Evolutionary conservation across 1,140 invertebrate genomes (phyloP).

Genomic region (Elymnias hypermnestra): DNA sequence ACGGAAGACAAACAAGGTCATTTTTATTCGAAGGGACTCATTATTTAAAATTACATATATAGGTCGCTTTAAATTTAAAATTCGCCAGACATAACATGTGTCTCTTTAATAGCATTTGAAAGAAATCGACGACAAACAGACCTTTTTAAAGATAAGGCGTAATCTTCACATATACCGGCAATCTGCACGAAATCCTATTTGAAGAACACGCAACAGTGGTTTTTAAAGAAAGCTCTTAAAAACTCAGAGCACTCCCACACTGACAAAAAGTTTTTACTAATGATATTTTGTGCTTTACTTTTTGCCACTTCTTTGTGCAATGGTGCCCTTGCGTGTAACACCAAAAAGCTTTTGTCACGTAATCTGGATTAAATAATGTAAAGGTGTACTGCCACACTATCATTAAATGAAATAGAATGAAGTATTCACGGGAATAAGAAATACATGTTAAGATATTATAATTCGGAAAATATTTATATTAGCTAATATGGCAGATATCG

Average conservation of each 20-base stretch:
- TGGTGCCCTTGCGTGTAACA: constrained; percentile 36
- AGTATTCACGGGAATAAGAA: not conserved
- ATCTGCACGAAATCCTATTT: constrained; percentile 67
- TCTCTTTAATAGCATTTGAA: constrained; percentile 54
- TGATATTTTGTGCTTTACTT: constrained; percentile 44
- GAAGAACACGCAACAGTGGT: constrained; percentile 64
- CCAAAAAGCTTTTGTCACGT: constrained; percentile 33
- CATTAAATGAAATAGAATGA: not conserved
- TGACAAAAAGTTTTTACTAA: constrained; percentile 50
- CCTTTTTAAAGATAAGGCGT: constrained; percentile 61
- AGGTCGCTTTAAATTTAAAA: too few relatives aligned
- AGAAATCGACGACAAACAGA: constrained; percentile 46
- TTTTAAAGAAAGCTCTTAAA: constrained; percentile 56
- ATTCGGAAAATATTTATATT: too few relatives aligned
- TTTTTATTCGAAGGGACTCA: too few relatives aligned
- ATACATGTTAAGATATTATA: too few relatives aligned
- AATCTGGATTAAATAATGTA: constrained; percentile 32
- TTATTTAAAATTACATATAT: too few relatives aligned
- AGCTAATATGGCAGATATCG: too few relatives aligned
- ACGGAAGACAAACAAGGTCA: too few relatives aligned
- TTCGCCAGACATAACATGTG: constrained; percentile 38
- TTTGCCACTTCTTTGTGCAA: constrained; percentile 37
- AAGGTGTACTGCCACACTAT: constrained; percentile 5
- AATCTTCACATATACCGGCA: constrained; percentile 38
- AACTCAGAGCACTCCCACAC: constrained; percentile 55